phyloP scores from a whole-genome alignment of 2,888 invertebrate genomes.

The Sialis lutaria region DNA sequence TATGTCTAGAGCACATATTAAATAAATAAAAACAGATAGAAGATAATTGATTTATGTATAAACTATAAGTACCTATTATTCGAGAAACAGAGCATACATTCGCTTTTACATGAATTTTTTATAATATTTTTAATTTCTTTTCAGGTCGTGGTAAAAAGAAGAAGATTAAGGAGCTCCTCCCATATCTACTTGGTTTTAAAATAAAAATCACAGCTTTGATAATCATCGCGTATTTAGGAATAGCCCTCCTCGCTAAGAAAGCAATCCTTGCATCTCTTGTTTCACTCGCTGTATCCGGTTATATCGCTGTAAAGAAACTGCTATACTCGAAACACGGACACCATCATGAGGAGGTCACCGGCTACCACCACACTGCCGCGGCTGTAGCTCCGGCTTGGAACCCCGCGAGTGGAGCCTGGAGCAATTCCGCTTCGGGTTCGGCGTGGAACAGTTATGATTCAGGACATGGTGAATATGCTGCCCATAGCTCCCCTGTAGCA shows the following conservation, averaged over 20 bases:
- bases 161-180: constrained; percentile 32
- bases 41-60: too few species aligned
- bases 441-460: constrained; percentile 1
- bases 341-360: neutral
- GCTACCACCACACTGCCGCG: constrained; percentile 4
- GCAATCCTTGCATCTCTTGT: constrained; percentile 38
- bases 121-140: too few species aligned
- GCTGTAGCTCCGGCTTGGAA: constrained; percentile 4
- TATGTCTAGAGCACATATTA: too few species aligned
- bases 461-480: constrained; percentile 20
- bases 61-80: too few species aligned
- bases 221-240: constrained; percentile 34
- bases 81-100: too few species aligned
- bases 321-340: neutral
- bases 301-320: constrained; percentile 18
- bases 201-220: constrained; percentile 36
- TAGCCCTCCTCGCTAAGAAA: constrained; percentile 43
- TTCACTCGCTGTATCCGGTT: constrained; percentile 38
- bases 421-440: neutral
- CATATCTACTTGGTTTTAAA: constrained; percentile 37
- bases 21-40: too few species aligned
- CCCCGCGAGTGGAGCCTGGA: constrained; percentile 15
- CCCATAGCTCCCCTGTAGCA: constrained; percentile 31
- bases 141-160: constrained; percentile 37
- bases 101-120: too few species aligned